Percentiles rank a stretch among this genome's conserved stretches.
These are phyloP conservation scores for Theristicus caerulescens DNA, from an alignment of 2,113 vertebrate species.

Conservation along the genomic window DNA sequence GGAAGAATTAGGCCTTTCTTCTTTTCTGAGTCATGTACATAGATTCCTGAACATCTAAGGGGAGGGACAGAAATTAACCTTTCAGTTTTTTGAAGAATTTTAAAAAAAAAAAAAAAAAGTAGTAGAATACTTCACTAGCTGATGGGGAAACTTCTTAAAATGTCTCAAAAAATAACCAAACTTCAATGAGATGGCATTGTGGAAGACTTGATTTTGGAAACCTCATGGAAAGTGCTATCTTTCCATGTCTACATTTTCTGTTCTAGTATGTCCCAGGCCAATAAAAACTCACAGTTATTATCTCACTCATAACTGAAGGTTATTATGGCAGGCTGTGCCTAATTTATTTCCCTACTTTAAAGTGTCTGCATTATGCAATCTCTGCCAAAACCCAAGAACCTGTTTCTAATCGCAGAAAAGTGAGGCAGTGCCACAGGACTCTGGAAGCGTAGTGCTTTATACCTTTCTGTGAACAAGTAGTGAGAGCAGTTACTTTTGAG, in stretches of 20 bases:
- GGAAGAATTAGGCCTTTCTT: not conserved
- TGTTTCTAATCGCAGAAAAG: not conserved
- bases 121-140: not conserved
- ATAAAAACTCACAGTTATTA: not conserved
- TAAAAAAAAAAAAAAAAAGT: too few relatives aligned
- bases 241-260: not conserved
- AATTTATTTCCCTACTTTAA: not conserved
- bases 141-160: not conserved
- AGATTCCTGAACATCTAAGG: not conserved
- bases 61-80: not conserved
- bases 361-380: not conserved
- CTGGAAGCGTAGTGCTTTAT: not conserved
- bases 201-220: not conserved
- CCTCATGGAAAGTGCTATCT: not conserved
- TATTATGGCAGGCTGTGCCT: not conserved
- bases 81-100: not conserved
- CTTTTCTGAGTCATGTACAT: not conserved
- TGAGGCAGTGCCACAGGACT: not conserved
- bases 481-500: not conserved
- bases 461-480: not conserved
- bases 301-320: not conserved
- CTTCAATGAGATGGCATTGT: not conserved
- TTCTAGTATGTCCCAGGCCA: not conserved
- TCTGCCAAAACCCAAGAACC: not conserved
- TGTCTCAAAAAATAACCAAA: not conserved